These are phyloP conservation scores for Acanthisitta chloris DNA, from an alignment of 2,113 vertebrate species.

Conservation along the genomic window DNA sequence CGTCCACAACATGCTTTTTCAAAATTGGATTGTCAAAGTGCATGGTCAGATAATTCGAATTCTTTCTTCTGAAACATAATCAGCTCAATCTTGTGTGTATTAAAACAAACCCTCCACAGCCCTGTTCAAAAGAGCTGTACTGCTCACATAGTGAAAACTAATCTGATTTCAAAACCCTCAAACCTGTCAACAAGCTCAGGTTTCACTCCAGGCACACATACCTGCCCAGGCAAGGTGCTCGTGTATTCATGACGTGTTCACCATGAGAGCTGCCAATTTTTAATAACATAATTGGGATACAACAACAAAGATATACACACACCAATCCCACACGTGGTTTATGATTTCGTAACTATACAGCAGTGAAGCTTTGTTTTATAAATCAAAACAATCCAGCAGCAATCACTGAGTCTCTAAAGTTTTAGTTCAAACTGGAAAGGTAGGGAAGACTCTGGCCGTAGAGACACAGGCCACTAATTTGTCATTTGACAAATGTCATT, in stretches of 20 bases:
- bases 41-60: background rate
- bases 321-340: background rate
- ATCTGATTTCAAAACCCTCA: background rate
- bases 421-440: background rate
- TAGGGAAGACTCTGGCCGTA: background rate
- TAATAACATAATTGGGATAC: background rate
- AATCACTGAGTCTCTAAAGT: background rate
- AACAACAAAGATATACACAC: background rate
- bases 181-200: background rate
- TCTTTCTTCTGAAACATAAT: background rate
- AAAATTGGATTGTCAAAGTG: background rate
- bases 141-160: background rate
- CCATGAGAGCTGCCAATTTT: background rate
- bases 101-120: background rate
- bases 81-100: background rate
- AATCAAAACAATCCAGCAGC: background rate
- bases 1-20: background rate
- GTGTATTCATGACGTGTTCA: rapidly evolving
- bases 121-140: background rate
- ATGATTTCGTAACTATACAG: background rate
- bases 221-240: background rate
- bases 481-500: background rate
- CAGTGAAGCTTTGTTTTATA: background rate
- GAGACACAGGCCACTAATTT: background rate
- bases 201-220: background rate